Conservation (phyloP, 2,797 vertebrate species). For the Spinus pinus region DNA sequence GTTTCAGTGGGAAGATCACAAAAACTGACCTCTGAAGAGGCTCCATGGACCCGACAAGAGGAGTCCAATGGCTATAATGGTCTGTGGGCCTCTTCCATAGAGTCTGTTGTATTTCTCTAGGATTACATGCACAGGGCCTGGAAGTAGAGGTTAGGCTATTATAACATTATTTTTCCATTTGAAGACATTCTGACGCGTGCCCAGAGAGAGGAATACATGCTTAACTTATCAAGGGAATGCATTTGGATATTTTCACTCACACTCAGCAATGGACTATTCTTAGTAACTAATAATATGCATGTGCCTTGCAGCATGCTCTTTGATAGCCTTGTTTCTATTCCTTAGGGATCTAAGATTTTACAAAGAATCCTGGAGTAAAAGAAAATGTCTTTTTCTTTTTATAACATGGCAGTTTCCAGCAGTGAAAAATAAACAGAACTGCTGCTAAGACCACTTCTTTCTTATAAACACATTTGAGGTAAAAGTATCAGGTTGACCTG, state of each 20-base stretch:
- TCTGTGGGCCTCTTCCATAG: neutral
- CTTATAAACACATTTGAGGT: neutral
- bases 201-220: neutral
- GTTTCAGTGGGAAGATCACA: neutral
- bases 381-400: neutral
- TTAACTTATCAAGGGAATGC: neutral
- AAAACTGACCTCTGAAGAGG: neutral
- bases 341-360: neutral
- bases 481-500: neutral
- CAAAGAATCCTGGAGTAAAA: neutral
- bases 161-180: neutral
- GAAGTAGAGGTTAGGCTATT: neutral
- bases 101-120: neutral
- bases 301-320: conserved; percentile 10
- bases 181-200: neutral
- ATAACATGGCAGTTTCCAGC: neutral
- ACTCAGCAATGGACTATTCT: conserved; percentile 30
- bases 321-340: neutral
- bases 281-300: neutral
- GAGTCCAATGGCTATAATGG: neutral
- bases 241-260: conserved; percentile 3
- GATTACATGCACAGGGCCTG: neutral
- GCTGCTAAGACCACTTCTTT: neutral
- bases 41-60: neutral
- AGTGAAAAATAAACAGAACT: neutral